Conservation (phyloP, 2,113 vertebrate species). For the Columbina picui region DNA sequence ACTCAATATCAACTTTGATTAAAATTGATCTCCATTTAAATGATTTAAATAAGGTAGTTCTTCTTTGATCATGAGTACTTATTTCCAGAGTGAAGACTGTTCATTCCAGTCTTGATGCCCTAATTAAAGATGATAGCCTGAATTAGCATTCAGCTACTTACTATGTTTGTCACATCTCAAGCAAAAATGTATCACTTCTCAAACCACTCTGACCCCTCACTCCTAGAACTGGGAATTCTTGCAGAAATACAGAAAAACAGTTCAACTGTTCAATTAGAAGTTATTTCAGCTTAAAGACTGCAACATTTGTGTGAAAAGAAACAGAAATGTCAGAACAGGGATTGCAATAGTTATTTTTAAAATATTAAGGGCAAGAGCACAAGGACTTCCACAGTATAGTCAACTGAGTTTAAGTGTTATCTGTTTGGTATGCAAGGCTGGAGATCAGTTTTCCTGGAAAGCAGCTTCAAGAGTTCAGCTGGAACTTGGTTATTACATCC, state of each 20-base stretch:
- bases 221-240: not conserved
- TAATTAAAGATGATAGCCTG: constrained; percentile 55
- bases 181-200: not conserved
- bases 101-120: constrained; percentile 1
- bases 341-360: not conserved
- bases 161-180: not conserved
- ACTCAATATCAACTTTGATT: constrained; percentile 62
- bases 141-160: constrained; percentile 47
- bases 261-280: not conserved
- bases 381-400: not conserved
- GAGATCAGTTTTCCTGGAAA: not conserved
- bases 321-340: not conserved
- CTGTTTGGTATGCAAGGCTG: not conserved
- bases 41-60: constrained; percentile 61
- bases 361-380: not conserved
- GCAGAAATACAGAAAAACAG: not conserved
- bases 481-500: not conserved
- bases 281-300: not conserved
- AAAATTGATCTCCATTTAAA: constrained; percentile 55
- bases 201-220: not conserved
- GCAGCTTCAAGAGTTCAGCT: not conserved
- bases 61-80: constrained; percentile 48
- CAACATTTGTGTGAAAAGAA: not conserved
- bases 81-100: constrained; percentile 36
- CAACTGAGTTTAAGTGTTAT: not conserved